Percentiles rank a stretch among this genome's conserved stretches.
These are phyloP conservation scores for Eulemur macaco DNA, from an alignment of 2,113 vertebrate species.

Conservation along the genomic window DNA sequence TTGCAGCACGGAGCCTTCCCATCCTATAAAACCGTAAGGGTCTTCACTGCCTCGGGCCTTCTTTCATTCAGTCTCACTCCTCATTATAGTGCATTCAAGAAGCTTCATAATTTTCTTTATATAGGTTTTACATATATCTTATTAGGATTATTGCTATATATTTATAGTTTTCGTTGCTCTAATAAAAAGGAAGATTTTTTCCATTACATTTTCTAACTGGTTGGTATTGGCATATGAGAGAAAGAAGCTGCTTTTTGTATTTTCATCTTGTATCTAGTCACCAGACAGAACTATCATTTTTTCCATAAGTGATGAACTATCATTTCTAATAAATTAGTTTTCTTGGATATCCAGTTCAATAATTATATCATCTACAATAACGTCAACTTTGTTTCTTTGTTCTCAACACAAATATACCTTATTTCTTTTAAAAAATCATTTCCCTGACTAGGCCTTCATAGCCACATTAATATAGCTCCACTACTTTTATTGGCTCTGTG, in stretches of 20 bases:
- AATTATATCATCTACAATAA: background rate
- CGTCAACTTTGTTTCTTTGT: background rate
- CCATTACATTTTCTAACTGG: background rate
- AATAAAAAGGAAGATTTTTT: background rate
- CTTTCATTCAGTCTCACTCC: background rate
- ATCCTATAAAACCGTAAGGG: background rate
- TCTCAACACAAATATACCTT: background rate
- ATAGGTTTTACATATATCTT: background rate
- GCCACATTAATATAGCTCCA: background rate
- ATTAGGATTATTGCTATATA: background rate
- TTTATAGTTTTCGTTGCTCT: background rate
- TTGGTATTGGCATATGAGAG: background rate
- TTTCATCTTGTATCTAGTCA: background rate
- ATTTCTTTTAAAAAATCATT: background rate
- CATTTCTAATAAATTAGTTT: background rate
- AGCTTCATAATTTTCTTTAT: background rate
- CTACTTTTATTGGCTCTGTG: background rate
- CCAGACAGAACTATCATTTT: background rate
- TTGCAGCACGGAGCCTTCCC: background rate
- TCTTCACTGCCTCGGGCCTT: background rate
- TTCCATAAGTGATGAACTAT: background rate
- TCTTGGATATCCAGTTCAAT: background rate
- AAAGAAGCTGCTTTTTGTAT: background rate
- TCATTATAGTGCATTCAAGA: background rate
- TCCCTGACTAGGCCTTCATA: background rate